These are phyloP conservation scores for Heteronetta atricapilla DNA, from an alignment of 2,113 vertebrate genomes.

Conservation along the genomic window DNA sequence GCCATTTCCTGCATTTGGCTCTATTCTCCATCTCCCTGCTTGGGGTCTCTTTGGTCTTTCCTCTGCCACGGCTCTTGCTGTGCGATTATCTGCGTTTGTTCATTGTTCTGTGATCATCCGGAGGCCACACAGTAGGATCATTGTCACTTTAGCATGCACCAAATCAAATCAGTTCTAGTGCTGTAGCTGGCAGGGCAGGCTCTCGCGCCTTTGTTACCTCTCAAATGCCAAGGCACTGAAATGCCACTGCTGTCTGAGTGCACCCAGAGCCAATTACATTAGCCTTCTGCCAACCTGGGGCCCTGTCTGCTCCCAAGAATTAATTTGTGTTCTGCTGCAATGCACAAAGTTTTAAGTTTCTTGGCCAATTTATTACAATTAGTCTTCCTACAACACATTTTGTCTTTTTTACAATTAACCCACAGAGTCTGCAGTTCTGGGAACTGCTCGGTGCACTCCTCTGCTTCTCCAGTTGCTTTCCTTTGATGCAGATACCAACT, in stretches of 20 bases:
- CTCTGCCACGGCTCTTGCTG: not conserved
- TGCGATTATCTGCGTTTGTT: constrained; percentile 25
- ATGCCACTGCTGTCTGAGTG: not conserved
- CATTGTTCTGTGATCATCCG: constrained; percentile 31
- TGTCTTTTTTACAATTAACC: constrained; percentile 4
- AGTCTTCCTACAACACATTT: not conserved
- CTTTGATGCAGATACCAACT: not conserved
- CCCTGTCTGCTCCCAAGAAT: constrained; percentile 52
- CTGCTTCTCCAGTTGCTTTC: not conserved
- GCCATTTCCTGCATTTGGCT: not conserved
- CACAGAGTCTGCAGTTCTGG: not conserved
- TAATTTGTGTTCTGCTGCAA: constrained; percentile 58
- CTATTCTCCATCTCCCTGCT: not conserved
- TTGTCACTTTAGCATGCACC: constrained; percentile 2
- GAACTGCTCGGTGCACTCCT: not conserved
- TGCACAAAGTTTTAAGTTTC: constrained; percentile 43
- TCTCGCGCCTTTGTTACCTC: constrained; percentile 17
- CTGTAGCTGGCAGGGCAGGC: constrained; percentile 35
- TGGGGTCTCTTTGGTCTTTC: not conserved
- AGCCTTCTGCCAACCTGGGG: constrained; percentile 52
- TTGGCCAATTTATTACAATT: constrained; percentile 50
- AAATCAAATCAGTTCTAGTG: constrained; percentile 53
- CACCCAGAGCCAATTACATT: constrained; percentile 56
- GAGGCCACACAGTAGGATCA: not conserved
- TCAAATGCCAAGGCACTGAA: constrained; percentile 29